Evolutionary conservation across 2,113 vertebrate species (phyloP).

Genomic region (Cranoglanis bouderius): DNA sequence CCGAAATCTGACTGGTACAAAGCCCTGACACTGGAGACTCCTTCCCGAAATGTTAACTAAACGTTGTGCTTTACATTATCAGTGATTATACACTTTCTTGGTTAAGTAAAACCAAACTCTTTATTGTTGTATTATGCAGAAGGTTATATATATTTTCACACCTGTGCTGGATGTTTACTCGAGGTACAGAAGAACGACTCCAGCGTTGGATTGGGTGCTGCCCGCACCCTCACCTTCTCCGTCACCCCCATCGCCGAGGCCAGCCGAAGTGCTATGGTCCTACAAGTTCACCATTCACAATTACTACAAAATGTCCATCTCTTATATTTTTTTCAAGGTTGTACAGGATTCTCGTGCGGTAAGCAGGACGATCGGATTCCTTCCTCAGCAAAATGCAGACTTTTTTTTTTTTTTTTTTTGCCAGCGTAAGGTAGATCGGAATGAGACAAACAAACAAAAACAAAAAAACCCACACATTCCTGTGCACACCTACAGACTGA

Average conservation of each 20-base stretch:
- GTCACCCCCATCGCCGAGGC: slow-evolving; percentile 82
- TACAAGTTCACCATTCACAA: slow-evolving; percentile 45
- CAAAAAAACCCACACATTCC: not conserved
- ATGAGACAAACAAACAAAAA: not conserved
- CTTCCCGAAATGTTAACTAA: not conserved
- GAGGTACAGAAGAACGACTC: slow-evolving; percentile 79
- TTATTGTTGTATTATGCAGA: not conserved
- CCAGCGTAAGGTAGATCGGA: not conserved
- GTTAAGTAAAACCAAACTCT: too few relatives aligned
- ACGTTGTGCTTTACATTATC: not conserved
- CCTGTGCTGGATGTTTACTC: slow-evolving; percentile 87
- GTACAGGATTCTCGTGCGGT: not conserved
- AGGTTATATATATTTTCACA: slow-evolving; percentile 57
- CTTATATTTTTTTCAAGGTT: not conserved
- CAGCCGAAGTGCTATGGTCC: slow-evolving; percentile 79
- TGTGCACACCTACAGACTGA: not conserved
- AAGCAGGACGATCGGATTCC: not conserved
- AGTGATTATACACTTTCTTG: not conserved
- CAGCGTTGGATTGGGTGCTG: slow-evolving; percentile 76
- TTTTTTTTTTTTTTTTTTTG: not conserved
- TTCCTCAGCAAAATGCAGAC: not conserved
- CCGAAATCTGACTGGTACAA: not conserved
- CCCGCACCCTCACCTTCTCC: slow-evolving; percentile 79
- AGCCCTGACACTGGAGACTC: not conserved
- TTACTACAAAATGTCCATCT: not conserved